These are phyloP conservation scores for Periophthalmus magnuspinnatus DNA, from an alignment of 2,797 vertebrate species.

Conservation along the genomic window DNA sequence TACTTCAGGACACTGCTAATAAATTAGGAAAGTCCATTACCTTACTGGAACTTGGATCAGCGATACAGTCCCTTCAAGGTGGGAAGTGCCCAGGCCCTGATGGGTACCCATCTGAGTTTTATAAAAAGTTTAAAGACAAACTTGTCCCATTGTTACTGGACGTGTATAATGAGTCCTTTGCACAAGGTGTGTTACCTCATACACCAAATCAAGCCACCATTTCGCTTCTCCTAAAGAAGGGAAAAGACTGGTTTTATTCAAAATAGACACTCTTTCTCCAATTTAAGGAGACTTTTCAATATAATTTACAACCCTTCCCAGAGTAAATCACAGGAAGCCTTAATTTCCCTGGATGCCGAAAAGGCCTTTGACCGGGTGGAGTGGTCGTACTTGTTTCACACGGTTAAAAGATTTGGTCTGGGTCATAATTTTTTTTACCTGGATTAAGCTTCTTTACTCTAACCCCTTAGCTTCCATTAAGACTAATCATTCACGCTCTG, in stretches of 20 bases:
- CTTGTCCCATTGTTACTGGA: neutral
- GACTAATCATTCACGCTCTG: neutral
- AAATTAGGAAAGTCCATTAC: too few relatives aligned
- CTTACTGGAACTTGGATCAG: too few relatives aligned
- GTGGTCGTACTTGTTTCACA: neutral
- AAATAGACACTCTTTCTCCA: slow-evolving; percentile 7
- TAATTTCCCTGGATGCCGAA: neutral
- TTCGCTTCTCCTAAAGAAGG: too few relatives aligned
- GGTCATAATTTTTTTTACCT: neutral
- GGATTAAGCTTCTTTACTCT: neutral
- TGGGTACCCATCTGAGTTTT: neutral
- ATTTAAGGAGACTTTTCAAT: neutral
- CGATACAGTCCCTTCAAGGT: neutral
- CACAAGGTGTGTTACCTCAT: too few relatives aligned
- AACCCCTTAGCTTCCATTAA: neutral
- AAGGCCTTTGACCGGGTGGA: too few relatives aligned
- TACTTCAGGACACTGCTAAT: too few relatives aligned
- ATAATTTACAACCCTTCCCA: neutral
- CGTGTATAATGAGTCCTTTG: neutral
- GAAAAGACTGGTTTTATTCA: neutral
- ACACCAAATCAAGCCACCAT: too few relatives aligned
- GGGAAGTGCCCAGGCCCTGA: neutral
- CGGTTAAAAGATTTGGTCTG: neutral
- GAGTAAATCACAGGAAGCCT: neutral
- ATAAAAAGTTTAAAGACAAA: neutral